phyloP scores from a whole-genome alignment of 1,140 invertebrate genomes.

The Lethocerus indicus region DNA sequence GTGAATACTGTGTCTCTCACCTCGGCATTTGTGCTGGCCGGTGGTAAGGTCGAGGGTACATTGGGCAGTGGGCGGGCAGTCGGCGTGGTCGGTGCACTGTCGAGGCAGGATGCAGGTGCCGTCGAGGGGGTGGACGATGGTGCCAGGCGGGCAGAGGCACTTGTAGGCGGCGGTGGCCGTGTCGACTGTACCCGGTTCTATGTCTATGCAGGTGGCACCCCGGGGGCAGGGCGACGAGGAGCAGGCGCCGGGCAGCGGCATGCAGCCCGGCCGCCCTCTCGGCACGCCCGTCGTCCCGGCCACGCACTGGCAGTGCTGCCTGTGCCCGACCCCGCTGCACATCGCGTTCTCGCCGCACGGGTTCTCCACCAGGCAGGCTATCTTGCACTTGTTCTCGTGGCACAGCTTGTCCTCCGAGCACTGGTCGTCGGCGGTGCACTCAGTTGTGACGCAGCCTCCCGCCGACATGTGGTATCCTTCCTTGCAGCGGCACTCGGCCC shows the following conservation, averaged over 20 bases:
- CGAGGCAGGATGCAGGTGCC: conserved; percentile 58
- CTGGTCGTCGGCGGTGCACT: conserved; percentile 49
- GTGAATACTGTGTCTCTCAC: conserved; percentile 23
- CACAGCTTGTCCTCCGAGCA: conserved; percentile 71
- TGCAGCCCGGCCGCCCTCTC: too few species aligned
- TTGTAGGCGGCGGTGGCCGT: conserved; percentile 61
- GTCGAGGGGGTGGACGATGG: conserved; percentile 65
- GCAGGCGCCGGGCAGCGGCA: too few species aligned
- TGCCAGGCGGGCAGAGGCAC: conserved; percentile 56
- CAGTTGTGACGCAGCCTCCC: conserved; percentile 56
- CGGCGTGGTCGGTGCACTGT: conserved; percentile 55
- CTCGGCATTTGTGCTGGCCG: conserved; percentile 53
- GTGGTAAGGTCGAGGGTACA: conserved; percentile 48
- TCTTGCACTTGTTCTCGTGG: conserved; percentile 60
- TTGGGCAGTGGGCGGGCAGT: conserved; percentile 58
- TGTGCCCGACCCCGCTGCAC: conserved; percentile 62
- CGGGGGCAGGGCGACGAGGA: conserved; percentile 64
- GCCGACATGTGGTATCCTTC: conserved; percentile 57
- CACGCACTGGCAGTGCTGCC: conserved; percentile 63
- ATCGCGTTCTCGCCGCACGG: conserved; percentile 68
- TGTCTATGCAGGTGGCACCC: conserved; percentile 65
- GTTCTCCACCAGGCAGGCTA: conserved; percentile 61
- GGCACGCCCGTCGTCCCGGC: conserved; percentile 45
- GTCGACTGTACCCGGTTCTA: too few species aligned
- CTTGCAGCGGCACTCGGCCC: conserved; percentile 56